Evolutionary conservation across 2,113 vertebrate genomes (phyloP).

Genomic region (Azemiops feae): DNA sequence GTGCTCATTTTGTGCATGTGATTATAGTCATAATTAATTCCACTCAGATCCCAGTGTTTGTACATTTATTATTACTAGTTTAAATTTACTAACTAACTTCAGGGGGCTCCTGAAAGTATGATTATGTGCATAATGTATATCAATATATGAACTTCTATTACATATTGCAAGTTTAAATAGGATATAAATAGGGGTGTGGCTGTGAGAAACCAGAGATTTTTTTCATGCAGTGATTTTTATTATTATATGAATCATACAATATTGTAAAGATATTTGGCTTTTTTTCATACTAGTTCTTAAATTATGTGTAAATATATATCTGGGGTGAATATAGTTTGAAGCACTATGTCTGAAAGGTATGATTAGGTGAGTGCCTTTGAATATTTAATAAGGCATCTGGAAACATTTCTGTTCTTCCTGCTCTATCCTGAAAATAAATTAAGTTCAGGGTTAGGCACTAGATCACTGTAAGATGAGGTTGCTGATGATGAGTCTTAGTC

Average conservation of each 20-base stretch:
- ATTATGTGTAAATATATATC: background rate
- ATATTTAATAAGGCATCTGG: constrained; percentile 18
- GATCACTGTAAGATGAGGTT: constrained; percentile 7
- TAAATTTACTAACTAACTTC: background rate
- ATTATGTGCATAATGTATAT: background rate
- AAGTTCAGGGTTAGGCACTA: background rate
- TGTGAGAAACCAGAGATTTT: too few relatives aligned
- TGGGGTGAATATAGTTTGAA: background rate
- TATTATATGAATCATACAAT: background rate
- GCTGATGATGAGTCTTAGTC: background rate
- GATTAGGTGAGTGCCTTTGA: constrained; percentile 6
- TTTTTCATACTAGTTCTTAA: background rate
- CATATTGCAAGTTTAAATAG: background rate
- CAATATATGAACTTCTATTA: background rate
- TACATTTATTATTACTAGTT: background rate
- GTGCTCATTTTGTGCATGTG: background rate
- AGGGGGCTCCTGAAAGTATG: background rate
- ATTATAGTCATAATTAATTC: background rate
- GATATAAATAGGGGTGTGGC: background rate
- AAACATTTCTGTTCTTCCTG: background rate
- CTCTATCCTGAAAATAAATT: background rate
- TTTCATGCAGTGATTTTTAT: background rate
- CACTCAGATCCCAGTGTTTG: background rate
- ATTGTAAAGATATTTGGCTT: background rate
- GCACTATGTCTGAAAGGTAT: background rate